Percentiles rank a stretch among this genome's conserved stretches.
These are phyloP conservation scores for Sycobia sp. DNA, from an alignment of 1,140 invertebrate genomes.

Conservation along the genomic window DNA sequence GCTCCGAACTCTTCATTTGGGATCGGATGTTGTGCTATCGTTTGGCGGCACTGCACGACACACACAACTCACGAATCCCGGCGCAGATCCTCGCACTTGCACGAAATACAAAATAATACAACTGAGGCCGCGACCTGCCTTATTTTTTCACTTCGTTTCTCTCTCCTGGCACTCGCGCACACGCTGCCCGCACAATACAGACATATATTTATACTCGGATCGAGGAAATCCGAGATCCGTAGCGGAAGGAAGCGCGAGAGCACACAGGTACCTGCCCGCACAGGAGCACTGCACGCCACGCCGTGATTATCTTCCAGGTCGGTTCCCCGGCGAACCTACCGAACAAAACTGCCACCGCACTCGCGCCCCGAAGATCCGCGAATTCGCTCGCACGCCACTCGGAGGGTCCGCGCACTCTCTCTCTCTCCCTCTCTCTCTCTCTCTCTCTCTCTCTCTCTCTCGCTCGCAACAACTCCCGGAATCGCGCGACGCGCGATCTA, in stretches of 20 bases:
- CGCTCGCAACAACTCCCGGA: neutral
- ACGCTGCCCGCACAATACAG: neutral
- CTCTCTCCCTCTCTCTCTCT: neutral
- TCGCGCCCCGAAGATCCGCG: neutral
- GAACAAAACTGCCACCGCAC: neutral
- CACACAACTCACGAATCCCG: conserved; percentile 55
- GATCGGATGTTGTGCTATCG: conserved; percentile 66
- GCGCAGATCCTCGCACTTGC: conserved; percentile 11
- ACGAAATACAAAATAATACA: neutral
- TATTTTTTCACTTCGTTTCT: neutral
- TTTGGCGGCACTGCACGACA: conserved; percentile 63
- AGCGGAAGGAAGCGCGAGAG: neutral
- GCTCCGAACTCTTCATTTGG: conserved; percentile 75
- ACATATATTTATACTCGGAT: too few relatives aligned
- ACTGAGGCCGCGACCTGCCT: neutral
- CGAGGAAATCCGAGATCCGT: neutral
- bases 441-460: conserved; percentile 10
- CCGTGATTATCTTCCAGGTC: conserved; percentile 26
- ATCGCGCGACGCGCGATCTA: too few relatives aligned
- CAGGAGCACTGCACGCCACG: conserved; percentile 25
- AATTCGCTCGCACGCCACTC: too few relatives aligned
- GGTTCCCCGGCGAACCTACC: conserved; percentile 13
- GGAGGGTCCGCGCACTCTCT: neutral
- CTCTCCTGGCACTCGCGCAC: conserved; percentile 25
- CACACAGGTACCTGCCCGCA: conserved; percentile 26